Evolutionary conservation across 1,140 invertebrate species (phyloP), one percentile per base, ranked within the genome.

Genomic region (Stegodyphus mimosarum): DNA sequence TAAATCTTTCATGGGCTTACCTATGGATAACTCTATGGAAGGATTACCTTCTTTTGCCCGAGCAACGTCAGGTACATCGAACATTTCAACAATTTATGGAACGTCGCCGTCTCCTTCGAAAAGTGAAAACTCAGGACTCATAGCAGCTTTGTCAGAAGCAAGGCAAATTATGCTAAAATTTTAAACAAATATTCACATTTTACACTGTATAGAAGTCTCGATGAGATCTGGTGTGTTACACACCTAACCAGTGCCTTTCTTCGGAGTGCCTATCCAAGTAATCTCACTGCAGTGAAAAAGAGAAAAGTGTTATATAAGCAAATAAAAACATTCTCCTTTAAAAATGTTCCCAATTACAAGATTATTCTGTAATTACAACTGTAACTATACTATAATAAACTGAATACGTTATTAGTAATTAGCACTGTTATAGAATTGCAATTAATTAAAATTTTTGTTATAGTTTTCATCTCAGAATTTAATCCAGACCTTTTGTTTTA

Each of bases 61-160:
- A 13, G 48, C 49, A 6, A 11, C 73, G 7, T 17, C 78, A 13
- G 63, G 53, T 49, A 11, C 81, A 33, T 84, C 81, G 63, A 75
- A 75, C 81, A 55, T 83, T 74, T 74, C 80, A 17, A 18, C 71
- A 6, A 83, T 83, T 66, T 84, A 84, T 18, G 81, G 81, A 4
- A 7, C 70, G 1, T 72, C 80, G 6, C 17, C 10, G 7, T 84
- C 81, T 11, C 81, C 81, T 2, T 69, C 64, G 4, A 84, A 84
- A 76, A 84, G 63, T 50, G 81, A 84, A 70, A 84, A 84, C 66
- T 84, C 81, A 55, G 81, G 81, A 69, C 81, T 84, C 17, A 84
- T 84, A 75, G 81, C 81, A 6, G 81, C 81, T 7, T 60, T 84
- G 6, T 84, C 81, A 17, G 81, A 84, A 75, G 81, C 81, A 0